These are phyloP conservation scores for Monopis laevigella DNA, from an alignment of 2,888 invertebrate genomes.

Conservation along the genomic window DNA sequence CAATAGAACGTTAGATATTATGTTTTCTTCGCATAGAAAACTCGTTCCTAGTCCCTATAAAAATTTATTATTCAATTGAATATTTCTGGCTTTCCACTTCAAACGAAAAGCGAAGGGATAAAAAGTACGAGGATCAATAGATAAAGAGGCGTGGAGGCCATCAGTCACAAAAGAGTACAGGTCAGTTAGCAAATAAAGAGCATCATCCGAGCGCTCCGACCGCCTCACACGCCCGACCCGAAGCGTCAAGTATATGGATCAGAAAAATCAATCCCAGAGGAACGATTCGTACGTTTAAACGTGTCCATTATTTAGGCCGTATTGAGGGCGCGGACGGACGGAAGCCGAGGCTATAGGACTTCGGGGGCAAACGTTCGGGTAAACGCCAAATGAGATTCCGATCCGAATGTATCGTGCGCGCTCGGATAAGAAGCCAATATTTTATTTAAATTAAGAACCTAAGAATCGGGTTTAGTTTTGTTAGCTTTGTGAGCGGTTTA, in stretches of 20 bases:
- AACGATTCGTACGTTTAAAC: constrained; percentile 44
- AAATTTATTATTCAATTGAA: constrained; percentile 62
- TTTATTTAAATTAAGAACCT: constrained; percentile 41
- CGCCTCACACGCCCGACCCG: constrained; percentile 29
- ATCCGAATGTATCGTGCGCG: constrained; percentile 24
- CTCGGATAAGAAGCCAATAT: constrained; percentile 41
- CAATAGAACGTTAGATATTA: constrained; percentile 60
- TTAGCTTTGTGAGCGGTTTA: constrained; percentile 4
- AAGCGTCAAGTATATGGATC: constrained; percentile 44
- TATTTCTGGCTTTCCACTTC: constrained; percentile 47
- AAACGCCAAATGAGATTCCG: constrained; percentile 41
- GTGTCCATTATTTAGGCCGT: constrained; percentile 51
- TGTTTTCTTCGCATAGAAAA: constrained; percentile 58
- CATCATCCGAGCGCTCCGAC: constrained; percentile 1
- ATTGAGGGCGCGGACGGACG: constrained; percentile 28
- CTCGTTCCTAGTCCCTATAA: constrained; percentile 50
- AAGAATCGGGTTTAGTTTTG: constrained; percentile 27
- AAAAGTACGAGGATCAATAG: constrained; percentile 42
- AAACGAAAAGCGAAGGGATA: constrained; percentile 45
- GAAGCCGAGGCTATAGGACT: constrained; percentile 28
- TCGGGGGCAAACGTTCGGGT: constrained; percentile 37
- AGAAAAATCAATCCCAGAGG: constrained; percentile 47
- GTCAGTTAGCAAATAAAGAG: constrained; percentile 16
- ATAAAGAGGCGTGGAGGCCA: constrained; percentile 30
- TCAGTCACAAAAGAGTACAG: constrained; percentile 20